Percentiles rank a stretch among this genome's conserved stretches.
phyloP scores from a whole-genome alignment of 2,888 invertebrate species.

The Aphodius sticticus region DNA sequence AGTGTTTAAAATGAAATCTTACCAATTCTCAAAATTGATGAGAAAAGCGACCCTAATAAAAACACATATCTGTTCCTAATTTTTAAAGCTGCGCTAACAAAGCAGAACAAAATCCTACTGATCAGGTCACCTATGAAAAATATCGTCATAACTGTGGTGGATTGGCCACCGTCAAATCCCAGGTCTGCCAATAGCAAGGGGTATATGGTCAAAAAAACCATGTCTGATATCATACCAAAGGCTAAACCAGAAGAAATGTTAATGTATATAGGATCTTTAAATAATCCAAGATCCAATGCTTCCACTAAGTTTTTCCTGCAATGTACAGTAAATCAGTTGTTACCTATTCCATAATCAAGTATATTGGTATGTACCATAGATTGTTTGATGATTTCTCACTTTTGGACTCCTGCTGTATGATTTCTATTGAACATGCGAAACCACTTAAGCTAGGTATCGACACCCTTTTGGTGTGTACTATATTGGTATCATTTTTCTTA shows the following conservation, averaged over 20 bases:
- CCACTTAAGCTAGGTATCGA: background rate
- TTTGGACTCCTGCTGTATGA: background rate
- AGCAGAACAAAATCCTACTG: conserved; percentile 70
- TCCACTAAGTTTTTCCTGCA: conserved; percentile 49
- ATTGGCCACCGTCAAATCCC: conserved; percentile 66
- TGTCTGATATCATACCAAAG: conserved; percentile 73
- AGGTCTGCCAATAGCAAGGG: conserved; percentile 69
- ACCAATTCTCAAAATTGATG: conserved; percentile 68
- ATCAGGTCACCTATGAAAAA: conserved; percentile 74
- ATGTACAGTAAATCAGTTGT: background rate
- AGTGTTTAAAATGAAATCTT: background rate
- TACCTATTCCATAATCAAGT: too few species aligned
- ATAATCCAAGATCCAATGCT: conserved; percentile 68
- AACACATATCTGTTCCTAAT: conserved; percentile 73
- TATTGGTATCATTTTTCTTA: background rate
- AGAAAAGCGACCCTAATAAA: conserved; percentile 69
- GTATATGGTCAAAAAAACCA: conserved; percentile 74
- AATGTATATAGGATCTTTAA: conserved; percentile 71
- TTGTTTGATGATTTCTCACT: background rate
- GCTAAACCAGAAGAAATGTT: conserved; percentile 76
- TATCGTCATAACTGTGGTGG: conserved; percentile 74
- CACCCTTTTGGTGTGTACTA: background rate
- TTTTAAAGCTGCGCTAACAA: conserved; percentile 67
- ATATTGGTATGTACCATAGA: background rate
- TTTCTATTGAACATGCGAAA: background rate